Evolutionary conservation across 2,113 vertebrate genomes (phyloP), one percentile per base, ranked within the genome.

Genomic region (Odocoileus virginianus): DNA sequence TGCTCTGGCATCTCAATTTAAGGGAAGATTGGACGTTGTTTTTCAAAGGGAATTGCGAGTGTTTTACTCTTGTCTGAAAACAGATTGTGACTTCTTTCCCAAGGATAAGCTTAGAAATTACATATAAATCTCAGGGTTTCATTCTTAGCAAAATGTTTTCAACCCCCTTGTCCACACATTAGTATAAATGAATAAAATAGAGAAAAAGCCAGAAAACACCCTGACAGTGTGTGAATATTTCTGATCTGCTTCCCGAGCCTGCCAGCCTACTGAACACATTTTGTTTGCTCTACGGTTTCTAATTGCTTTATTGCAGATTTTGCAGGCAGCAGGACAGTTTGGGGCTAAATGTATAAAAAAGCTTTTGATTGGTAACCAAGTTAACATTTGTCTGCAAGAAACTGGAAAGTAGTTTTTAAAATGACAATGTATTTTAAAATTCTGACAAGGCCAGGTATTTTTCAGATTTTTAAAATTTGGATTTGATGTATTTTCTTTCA

Each of bases 1-100:
- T 82, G 60, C 92, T 95, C 95, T 98, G 98, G 97, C 98, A 98
- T 97, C 98, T 98, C 98, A 98, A 97, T 98, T 98, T 98, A 97
- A 96, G 60, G 74, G 92, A 96, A 97, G 81, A 97, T 88, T 98
- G 94, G 82, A 82, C 61, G 50, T 78, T 98, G 89, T 96, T 98
- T 97, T 98, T 97, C 97, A 50, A 97, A 97, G 86, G 40, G 96
- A 71, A 52, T 91, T 98, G 89, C 96, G 83, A 98, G 95, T 96
- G 71, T 81, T 96, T 98, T 92, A 97, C 97, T 94, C 86, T 96
- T 95, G 93, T 71, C 81, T 95, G 79, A 91, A 98, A 98, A 91
- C 40, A 95, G 21, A 98, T 95, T 87, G 30, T 94, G 88, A 95
- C 83, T 96, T 96, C 95, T 76, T 97, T 95, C 90, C 96, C 93